Base-by-base conservation (phyloP, 2,113 vertebrate species). In the Junco hyemalis region DNA sequence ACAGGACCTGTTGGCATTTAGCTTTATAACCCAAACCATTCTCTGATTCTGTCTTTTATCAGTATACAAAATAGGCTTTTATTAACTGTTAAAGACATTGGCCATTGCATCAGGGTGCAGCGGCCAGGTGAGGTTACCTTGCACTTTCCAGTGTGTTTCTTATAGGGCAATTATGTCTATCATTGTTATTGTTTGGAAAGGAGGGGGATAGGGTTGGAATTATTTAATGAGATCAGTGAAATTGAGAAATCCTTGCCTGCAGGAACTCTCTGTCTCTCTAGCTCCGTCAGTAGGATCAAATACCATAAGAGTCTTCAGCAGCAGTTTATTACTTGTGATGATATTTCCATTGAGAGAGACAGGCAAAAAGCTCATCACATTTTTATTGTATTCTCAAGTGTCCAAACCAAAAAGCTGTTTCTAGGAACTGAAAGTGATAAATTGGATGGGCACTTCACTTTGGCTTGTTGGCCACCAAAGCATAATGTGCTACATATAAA, bases 321-420 rank as follows among this genome's bases (percentile, higher is more conserved):
- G n/a, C 70, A 24, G n/a, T 72, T 96, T 87, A 81, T 91, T 94
- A 54, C 69, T 79, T 86, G 48, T 68, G 92, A 64, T 88, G 81
- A 44, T 84, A 68, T 36, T 95, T 87, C 91, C 65, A 76, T 29
- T 19, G 74, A 79, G 61, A 66, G 57, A 90, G 36, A 33, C 57
- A 68, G 78, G 40, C 65, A 69, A 66, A 95, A 91, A 92, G 28
- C 64, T 93, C 50, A 38, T 86, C 24, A 4, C 40, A 15, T 66
- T 92, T 89, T 86, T 89, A 71, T 91, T 87, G 22, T 61, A 11
- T 71, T 94, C n/a, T 90, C 57, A 57, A 86, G 35, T 89, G 25
- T 60, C 65, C 79, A 59, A 84, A 70, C 31, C 80, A 77, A 84
- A 91, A 71, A 84, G n/a, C 48, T 87, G 35, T 0, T 64, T 89